Base-by-base conservation (phyloP, 92 coral and sea anemone genomes). In the Actinernus sp. region DNA sequence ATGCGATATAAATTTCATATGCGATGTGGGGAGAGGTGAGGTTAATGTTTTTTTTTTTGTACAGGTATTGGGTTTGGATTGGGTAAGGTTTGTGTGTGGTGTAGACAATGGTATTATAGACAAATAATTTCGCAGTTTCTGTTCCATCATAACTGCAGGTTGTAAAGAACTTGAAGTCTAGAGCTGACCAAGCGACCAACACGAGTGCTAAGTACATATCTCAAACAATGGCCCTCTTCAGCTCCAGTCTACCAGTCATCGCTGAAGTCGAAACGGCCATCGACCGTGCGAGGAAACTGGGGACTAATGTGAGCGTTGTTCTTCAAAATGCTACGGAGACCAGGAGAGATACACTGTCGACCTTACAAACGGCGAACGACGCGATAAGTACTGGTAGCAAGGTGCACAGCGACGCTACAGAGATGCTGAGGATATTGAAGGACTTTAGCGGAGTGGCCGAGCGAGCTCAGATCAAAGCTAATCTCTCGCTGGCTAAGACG, bases 221-320 rank as follows among this genome's bases (percentile, higher is more conserved):
- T 31, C 79, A 89, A 28, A 57, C 85, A 17, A 34, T 29, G 22
- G 16, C 39, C 17, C 64, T 85, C 29, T 85, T 75, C 39, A 43
- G 76, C 0, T 74, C 92, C 58, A 85, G 96, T 59, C 56, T 58
- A 3, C 49, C 86, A 23, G 80, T 64, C 16, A 54, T 85, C 31
- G 41, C n/a, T 50, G 85, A 75, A 71, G 83, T 89, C 45, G 18
- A 71, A 66, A 51, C 79, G 39, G 92, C 92, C 57, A 37, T 89
- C 25, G 38, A 58, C 18, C 76, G 86, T 49, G 74, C 96, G 59
- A 49, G 49, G 36, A 74, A n/a, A 43, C 65, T 79, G 78, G 80
- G 46, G 26, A 38, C 43, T 17, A 74, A 57, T 2, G 89, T 82
- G 41, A 49, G 36, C n/a, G 37, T 18, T 7, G 73, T 68, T 3